Conservation (phyloP, 1,140 invertebrate genomes). For the Zaprionus africanus region DNA sequence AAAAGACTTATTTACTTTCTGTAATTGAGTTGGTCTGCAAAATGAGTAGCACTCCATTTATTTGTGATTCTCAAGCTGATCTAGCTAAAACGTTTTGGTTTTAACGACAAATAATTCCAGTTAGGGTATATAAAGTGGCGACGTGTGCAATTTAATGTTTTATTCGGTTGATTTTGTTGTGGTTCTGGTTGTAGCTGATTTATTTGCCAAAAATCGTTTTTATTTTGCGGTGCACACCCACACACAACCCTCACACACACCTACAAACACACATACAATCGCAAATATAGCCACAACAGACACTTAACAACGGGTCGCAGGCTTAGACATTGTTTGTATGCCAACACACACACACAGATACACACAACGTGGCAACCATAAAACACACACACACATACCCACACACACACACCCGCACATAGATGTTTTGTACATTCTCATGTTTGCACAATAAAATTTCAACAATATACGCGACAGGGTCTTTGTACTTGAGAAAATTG, state of each 20-base stretch:
- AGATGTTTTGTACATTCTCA: slow-evolving; percentile 49
- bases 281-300: slow-evolving; percentile 43
- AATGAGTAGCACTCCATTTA: neutral
- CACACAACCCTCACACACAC: neutral
- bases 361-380: slow-evolving; percentile 76
- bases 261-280: neutral
- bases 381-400: slow-evolving; percentile 50
- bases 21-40: neutral
- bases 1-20: neutral
- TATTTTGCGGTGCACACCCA: slow-evolving; percentile 65
- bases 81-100: neutral
- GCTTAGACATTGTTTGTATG: slow-evolving; percentile 57
- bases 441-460: slow-evolving; percentile 81
- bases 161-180: slow-evolving; percentile 28
- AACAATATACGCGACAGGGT: slow-evolving; percentile 78
- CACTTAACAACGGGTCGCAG: slow-evolving; percentile 72
- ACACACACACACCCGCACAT: slow-evolving; percentile 17
- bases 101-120: neutral
- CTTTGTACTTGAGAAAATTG: slow-evolving; percentile 81
- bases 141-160: slow-evolving; percentile 14
- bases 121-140: slow-evolving; percentile 23
- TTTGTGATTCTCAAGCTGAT: neutral
- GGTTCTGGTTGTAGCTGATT: slow-evolving; percentile 61
- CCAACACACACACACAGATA: slow-evolving; percentile 48
- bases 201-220: slow-evolving; percentile 78